Conservation (phyloP, 2,797 vertebrate species). For the Notolabrus celidotus region DNA sequence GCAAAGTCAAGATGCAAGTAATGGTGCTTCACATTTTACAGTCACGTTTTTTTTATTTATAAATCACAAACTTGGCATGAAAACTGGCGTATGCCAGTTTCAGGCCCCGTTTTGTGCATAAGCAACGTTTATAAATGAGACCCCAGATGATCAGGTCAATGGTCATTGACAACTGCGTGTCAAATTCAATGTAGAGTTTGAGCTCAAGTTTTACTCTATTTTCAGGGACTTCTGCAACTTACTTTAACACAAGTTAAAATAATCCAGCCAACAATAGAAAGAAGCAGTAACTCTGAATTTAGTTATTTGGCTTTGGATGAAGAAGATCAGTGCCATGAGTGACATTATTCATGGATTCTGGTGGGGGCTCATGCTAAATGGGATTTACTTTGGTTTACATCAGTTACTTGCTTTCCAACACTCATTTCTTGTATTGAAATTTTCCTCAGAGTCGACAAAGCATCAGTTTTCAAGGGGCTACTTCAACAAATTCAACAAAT, state of each 20-base stretch:
- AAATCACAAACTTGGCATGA: not conserved
- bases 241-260: not conserved
- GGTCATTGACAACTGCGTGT: too few species aligned
- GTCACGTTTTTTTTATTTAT: too few species aligned
- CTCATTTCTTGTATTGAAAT: not conserved
- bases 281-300: not conserved
- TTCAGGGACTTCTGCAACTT: not conserved
- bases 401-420: not conserved
- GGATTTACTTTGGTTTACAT: not conserved
- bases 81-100: not conserved
- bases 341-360: not conserved
- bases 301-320: not conserved
- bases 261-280: not conserved
- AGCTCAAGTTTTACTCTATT: not conserved
- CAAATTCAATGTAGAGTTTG: not conserved
- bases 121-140: too few species aligned
- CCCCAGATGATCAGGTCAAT: too few species aligned
- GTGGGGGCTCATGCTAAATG: not conserved
- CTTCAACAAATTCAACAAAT: not conserved
- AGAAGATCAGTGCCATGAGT: not conserved
- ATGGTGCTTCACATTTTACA: conserved; percentile 28
- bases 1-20: not conserved
- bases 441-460: not conserved
- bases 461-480: not conserved
- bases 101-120: too few species aligned